Evolutionary conservation across 2,113 vertebrate species (phyloP), one percentile per base, ranked within the genome.

Genomic region (Pelobates fuscus): DNA sequence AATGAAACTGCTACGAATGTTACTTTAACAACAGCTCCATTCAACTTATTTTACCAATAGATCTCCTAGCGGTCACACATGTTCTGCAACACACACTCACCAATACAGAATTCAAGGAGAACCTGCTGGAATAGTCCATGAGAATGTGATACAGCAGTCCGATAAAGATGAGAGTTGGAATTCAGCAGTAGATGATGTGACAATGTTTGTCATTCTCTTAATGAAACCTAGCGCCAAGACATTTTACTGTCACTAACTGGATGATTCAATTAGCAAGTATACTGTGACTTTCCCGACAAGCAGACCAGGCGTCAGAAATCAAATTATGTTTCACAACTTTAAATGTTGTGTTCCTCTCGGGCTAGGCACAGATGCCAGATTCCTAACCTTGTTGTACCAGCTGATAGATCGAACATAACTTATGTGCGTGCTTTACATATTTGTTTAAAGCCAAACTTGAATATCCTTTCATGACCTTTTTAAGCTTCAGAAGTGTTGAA

Each of bases 381-480:
- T 70, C 54, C 21, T 26, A 25, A 26, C 54, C 30, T 23, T 10
- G 46, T 21, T 27, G 46, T 32, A 54, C 26, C 66, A 68, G 66
- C 49, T 55, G 62, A 41, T 32, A 44, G 30, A 10, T 14, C 52
- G 21, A 25, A 1, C 54, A 25, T 23, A 14, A 12, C 43, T 27
- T 70, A 60, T 70, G 43, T 60, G 44, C 68, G 60, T 63, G 8
- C 27, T 74, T 74, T 32, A 41, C 24, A 57, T 37, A 57, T 37
- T 67, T 21, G 12, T 18, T 64, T 32, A 11, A 57, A 65, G 23
- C 23, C 30, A 29, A 63, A 63, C 21, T 14, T 41, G 29, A 72
- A 61, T 58, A 23, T 12, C 24, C 5, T 37, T 37, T 10, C 32
- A 37, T 5, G 32, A 37, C 32, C n/a, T n/a, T 37, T 37, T 37